phyloP scores from a whole-genome alignment of 2,888 invertebrate genomes.

The Myopa tessellatipennis region DNA sequence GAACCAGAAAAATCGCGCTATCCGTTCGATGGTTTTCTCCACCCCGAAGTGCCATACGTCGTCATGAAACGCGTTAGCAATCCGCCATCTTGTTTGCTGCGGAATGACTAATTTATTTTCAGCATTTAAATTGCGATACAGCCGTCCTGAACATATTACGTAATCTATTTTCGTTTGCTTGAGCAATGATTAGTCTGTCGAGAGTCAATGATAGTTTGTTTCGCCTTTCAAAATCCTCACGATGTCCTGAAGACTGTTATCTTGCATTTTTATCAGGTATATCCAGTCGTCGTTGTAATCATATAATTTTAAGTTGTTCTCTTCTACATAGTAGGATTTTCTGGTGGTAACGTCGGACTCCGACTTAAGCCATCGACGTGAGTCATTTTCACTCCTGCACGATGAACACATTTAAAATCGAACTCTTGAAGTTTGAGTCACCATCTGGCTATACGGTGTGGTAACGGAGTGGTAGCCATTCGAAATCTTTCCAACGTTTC shows the following conservation, averaged over 20 bases:
- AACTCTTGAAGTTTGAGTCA: constrained; percentile 32
- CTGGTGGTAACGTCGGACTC: not conserved
- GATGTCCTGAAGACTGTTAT: not conserved
- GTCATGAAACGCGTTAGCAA: constrained; percentile 45
- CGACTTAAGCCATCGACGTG: constrained; percentile 29
- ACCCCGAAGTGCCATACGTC: constrained; percentile 47
- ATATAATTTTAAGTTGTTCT: constrained; percentile 9
- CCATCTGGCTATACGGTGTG: constrained; percentile 11
- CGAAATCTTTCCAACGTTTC: constrained; percentile 30
- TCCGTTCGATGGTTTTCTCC: constrained; percentile 46
- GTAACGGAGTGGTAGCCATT: too few relatives aligned
- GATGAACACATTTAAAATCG: constrained; percentile 16
- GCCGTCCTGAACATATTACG: too few relatives aligned
- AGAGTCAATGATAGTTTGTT: not conserved
- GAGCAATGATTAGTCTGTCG: too few relatives aligned
- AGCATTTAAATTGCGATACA: too few relatives aligned
- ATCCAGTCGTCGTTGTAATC: constrained; percentile 27
- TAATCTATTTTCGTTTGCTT: too few relatives aligned
- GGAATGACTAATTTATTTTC: constrained; percentile 46
- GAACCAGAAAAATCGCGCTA: constrained; percentile 48
- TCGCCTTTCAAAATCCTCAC: not conserved
- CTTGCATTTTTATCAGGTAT: too few relatives aligned
- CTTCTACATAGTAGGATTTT: constrained; percentile 9
- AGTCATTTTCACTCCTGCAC: constrained; percentile 20
- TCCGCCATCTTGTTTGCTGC: constrained; percentile 42